Percentiles rank a stretch among this genome's conserved stretches.
Conservation (phyloP, 1,140 invertebrate species). For the Oncopeltus fasciatus region DNA sequence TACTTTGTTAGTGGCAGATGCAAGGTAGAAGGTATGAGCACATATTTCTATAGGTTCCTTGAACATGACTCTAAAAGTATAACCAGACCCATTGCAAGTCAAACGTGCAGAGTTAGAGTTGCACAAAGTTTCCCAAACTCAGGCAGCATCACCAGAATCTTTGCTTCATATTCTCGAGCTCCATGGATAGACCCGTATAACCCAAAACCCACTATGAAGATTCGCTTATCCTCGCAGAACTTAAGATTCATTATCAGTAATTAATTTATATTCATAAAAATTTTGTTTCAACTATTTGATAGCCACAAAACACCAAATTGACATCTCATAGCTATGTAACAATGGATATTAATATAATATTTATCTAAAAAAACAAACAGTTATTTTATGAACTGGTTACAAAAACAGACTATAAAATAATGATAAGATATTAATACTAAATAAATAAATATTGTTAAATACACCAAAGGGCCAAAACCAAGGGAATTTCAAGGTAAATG, state of each 20-base stretch:
- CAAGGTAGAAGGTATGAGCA: conserved; percentile 68
- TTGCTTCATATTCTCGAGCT: conserved; percentile 64
- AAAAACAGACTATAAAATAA: too few species aligned
- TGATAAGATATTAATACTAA: too few species aligned
- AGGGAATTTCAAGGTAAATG: too few species aligned
- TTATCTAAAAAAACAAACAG: too few species aligned
- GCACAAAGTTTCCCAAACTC: conserved; percentile 61
- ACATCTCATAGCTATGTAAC: too few species aligned
- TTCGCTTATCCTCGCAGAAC: conserved; percentile 67
- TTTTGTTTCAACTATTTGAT: background rate
- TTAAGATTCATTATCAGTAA: conserved; percentile 31
- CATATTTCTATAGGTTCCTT: conserved; percentile 74
- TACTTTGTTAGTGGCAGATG: conserved; percentile 68
- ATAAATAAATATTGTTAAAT: too few species aligned
- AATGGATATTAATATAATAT: too few species aligned
- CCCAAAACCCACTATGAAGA: conserved; percentile 78
- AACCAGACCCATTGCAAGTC: conserved; percentile 64
- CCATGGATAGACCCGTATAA: conserved; percentile 76
- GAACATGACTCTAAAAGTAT: conserved; percentile 76
- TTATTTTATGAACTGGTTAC: too few species aligned
- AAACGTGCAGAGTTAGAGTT: conserved; percentile 63
- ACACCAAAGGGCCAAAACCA: too few species aligned
- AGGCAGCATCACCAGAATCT: conserved; percentile 63
- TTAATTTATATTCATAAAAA: background rate
- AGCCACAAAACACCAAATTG: too few species aligned